These are phyloP conservation scores for Xestoiulus laeticollis DNA, from an alignment of 2,888 invertebrate species.

Conservation along the genomic window DNA sequence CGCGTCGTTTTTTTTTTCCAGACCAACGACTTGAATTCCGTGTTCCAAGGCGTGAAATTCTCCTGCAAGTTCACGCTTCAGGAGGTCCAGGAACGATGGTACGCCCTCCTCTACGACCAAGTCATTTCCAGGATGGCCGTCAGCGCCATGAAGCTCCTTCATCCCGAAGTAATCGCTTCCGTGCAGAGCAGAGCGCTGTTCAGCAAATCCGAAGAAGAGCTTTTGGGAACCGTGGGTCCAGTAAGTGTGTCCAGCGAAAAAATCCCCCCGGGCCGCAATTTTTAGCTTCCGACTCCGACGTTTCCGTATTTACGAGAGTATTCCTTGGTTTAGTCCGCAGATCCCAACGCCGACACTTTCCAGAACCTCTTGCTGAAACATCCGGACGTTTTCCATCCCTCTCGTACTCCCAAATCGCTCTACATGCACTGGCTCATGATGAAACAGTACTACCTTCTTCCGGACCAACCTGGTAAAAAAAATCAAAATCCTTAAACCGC, in stretches of 20 bases:
- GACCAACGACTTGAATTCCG: slow-evolving; percentile 71
- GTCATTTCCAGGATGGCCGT: slow-evolving; percentile 86
- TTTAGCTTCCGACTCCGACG: no score
- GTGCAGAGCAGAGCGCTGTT: slow-evolving; percentile 90
- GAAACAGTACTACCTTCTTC: slow-evolving; percentile 88
- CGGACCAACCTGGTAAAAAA: slow-evolving; percentile 80
- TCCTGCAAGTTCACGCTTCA: slow-evolving; percentile 92
- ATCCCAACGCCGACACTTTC: slow-evolving; percentile 75
- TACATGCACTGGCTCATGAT: slow-evolving; percentile 91
- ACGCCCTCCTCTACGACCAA: slow-evolving; percentile 93
- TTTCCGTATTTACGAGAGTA: no score
- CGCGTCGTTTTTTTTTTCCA: slow-evolving; percentile 60
- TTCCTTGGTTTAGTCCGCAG: slow-evolving; percentile 61
- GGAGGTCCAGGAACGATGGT: slow-evolving; percentile 96
- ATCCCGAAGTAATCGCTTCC: slow-evolving; percentile 86
- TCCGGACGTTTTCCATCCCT: slow-evolving; percentile 84
- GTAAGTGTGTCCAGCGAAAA: no score
- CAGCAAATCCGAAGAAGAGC: slow-evolving; percentile 87
- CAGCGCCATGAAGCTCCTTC: slow-evolving; percentile 91
- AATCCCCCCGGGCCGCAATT: no score
- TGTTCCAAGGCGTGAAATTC: slow-evolving; percentile 93
- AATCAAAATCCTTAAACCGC: neutral
- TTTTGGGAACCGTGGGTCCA: slow-evolving; percentile 82
- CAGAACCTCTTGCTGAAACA: slow-evolving; percentile 85
- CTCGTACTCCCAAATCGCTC: slow-evolving; percentile 85